phyloP scores from a whole-genome alignment of 2,888 invertebrate species.

The Frankliniella intonsa region DNA sequence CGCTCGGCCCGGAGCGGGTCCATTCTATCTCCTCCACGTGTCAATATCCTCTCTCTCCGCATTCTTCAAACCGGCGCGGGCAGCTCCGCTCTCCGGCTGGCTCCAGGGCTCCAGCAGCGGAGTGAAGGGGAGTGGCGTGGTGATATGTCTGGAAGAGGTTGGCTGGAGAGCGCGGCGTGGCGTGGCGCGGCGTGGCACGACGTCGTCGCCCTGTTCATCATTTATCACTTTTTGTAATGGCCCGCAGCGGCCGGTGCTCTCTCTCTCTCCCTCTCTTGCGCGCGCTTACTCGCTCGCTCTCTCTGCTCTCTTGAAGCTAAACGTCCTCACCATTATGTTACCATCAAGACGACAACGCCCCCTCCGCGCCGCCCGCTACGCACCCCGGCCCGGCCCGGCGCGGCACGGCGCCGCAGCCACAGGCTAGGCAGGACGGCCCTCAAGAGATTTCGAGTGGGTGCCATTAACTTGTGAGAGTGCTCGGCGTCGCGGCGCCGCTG shows the following conservation, averaged over 20 bases:
- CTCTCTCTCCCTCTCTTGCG: neutral
- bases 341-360: constrained; percentile 7
- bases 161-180: neutral
- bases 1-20: too few species aligned
- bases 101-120: too few species aligned
- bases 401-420: neutral
- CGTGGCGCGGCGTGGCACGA: neutral
- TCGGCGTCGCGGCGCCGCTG: neutral
- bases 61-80: neutral
- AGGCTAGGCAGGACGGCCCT: neutral
- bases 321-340: constrained; percentile 19
- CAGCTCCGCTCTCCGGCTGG: too few species aligned
- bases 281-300: neutral
- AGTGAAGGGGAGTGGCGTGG: too few species aligned
- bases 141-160: too few species aligned
- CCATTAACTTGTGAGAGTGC: neutral
- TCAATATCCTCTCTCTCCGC: neutral
- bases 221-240: constrained; percentile 23
- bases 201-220: constrained; percentile 1
- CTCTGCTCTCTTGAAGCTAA: neutral
- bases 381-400: neutral
- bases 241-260: neutral
- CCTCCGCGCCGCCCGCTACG: neutral
- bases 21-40: neutral
- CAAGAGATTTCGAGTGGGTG: neutral